Conservation (phyloP, 1,140 invertebrate species). For the Zaprionus camerounensis region DNA sequence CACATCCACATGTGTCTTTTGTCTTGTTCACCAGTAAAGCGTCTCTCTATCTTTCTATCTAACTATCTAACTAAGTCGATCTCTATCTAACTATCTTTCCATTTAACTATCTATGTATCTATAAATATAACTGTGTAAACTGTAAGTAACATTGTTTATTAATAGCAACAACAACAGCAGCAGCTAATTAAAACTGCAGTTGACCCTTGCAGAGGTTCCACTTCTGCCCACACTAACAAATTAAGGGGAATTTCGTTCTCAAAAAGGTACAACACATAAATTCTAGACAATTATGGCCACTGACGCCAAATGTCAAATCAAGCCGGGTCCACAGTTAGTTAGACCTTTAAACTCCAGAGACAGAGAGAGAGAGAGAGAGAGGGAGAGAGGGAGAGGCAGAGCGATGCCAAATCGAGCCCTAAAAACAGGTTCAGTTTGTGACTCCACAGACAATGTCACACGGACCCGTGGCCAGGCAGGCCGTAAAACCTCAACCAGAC, state of each 20-base stretch:
- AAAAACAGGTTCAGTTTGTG: conserved; percentile 80
- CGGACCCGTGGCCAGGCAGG: conserved; percentile 48
- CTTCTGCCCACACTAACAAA: conserved; percentile 66
- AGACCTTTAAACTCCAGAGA: conserved; percentile 72
- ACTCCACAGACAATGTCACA: conserved; percentile 76
- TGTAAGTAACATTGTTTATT: conserved; percentile 48
- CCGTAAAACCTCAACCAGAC: conserved; percentile 59
- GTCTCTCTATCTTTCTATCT: conserved; percentile 48
- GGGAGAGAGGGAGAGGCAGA: conserved; percentile 14
- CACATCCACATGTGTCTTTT: conserved; percentile 84
- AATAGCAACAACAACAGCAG: conserved; percentile 40
- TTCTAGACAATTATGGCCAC: conserved; percentile 82
- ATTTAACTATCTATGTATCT: conserved; percentile 42
- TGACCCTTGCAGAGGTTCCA: conserved; percentile 18
- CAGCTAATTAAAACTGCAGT: conserved; percentile 71
- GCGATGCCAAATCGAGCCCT: conserved; percentile 79
- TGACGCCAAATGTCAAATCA: conserved; percentile 84
- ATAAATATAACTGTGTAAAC: conserved; percentile 36
- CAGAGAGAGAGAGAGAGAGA: conserved; percentile 32
- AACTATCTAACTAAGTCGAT: background rate
- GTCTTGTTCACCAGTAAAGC: conserved; percentile 81
- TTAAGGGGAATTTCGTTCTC: conserved; percentile 63
- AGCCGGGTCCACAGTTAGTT: conserved; percentile 78
- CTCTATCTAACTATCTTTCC: conserved; percentile 21
- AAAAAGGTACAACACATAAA: conserved; percentile 81